Base-by-base conservation (phyloP, 2,888 invertebrate species). In the Philonicus albiceps region DNA sequence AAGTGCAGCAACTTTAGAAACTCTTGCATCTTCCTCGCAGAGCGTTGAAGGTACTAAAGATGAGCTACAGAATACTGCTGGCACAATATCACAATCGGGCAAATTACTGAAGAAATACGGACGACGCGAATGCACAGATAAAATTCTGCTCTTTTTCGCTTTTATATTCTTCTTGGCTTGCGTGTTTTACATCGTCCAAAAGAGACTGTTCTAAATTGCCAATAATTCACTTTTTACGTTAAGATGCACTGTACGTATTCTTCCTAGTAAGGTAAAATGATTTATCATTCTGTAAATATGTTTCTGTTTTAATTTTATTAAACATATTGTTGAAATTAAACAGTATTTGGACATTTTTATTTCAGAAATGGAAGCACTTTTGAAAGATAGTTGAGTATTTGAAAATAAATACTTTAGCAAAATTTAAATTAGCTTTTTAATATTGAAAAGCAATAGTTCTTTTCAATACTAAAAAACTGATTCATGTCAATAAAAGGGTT, bases 71-170 rank as follows among this genome's bases (percentile, higher is more conserved):
- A 95, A 95, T 89, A 98, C 98, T 88, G 96, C 97, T 2, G 96
- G 97, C 88, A 95, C 96, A 31, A 98, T 98, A 89, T 94, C 96
- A 34, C 98, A 97, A 90, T 98, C 98, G 0, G 96, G 97, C 88
- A 98, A 98, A 91, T 93, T 99, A 8, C 93, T 99, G 74, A 97
- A 97, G 86, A 99, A 99, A 93, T 99, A 98, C 91, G 97, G 97
- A 3, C 93, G 98, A 85, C 94, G 99, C 53, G 99, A 99, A 93
- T 96, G 98, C 88, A 99, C 99, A 0, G 99, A 99, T 91, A 98
- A 98, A 93, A 95, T 98, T 86, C 94, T 99, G 8, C 94, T 98
- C 91, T 95, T 96, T 89, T 95, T 98, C 90, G 97, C 97, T 87
- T 96, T 98, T 91, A 94, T 95, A 4, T 97, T 98, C 93, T 98